phyloP scores from a whole-genome alignment of 2,888 invertebrate genomes.

The Agonum fuliginosum region DNA sequence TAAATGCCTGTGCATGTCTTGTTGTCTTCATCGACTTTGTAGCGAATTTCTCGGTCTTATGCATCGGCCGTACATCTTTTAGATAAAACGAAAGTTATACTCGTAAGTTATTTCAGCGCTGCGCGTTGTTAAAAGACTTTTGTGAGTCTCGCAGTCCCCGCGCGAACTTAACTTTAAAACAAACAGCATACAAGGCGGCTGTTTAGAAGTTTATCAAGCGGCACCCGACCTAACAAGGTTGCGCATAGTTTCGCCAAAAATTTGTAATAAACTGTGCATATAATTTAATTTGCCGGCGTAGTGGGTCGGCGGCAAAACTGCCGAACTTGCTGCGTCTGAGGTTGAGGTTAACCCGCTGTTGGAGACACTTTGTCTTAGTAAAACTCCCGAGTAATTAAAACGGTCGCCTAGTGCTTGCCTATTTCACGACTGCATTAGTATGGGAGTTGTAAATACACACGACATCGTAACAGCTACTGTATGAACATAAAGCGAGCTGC shows the following conservation, averaged over 20 bases:
- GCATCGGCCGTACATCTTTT: slow-evolving; percentile 38
- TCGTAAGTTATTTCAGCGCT: slow-evolving; percentile 14
- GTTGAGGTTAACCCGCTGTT: slow-evolving; percentile 43
- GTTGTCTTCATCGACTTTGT: slow-evolving; percentile 30
- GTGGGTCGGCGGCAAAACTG: slow-evolving; percentile 33
- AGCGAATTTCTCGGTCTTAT: slow-evolving; percentile 24
- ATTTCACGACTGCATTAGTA: slow-evolving; percentile 12
- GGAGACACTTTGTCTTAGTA: slow-evolving; percentile 46
- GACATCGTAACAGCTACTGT: not conserved
- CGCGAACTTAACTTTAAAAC: slow-evolving; percentile 44
- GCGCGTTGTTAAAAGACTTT: slow-evolving; percentile 13
- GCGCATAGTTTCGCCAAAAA: slow-evolving; percentile 65
- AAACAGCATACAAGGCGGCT: slow-evolving; percentile 48
- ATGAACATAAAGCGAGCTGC: slow-evolving; percentile 10
- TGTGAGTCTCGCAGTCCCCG: slow-evolving; percentile 6
- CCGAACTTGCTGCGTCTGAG: slow-evolving; percentile 45
- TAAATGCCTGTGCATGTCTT: slow-evolving; percentile 3
- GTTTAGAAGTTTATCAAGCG: slow-evolving; percentile 55
- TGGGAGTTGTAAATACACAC: not conserved
- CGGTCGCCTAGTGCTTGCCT: slow-evolving; percentile 26
- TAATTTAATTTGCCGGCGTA: slow-evolving; percentile 64
- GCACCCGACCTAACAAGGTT: slow-evolving; percentile 57
- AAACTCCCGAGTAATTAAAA: slow-evolving; percentile 46
- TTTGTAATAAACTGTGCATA: slow-evolving; percentile 65
- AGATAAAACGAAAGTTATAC: slow-evolving; percentile 50